These are phyloP conservation scores for Ailurus styani DNA, from an alignment of 2,113 vertebrate species.

Conservation along the genomic window DNA sequence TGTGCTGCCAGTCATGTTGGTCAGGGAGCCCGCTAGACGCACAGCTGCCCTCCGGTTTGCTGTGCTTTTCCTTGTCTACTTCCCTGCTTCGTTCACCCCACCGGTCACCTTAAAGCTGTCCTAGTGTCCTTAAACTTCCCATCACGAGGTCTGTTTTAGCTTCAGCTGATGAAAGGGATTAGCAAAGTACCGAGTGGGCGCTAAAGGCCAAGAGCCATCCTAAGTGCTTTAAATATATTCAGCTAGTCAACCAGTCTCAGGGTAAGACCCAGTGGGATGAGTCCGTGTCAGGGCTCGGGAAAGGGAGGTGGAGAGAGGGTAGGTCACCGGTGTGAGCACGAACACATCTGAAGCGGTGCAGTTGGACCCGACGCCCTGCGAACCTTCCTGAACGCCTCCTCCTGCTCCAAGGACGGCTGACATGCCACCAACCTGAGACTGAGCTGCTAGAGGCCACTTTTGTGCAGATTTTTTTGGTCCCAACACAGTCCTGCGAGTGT, in stretches of 20 bases:
- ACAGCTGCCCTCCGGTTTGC: too few relatives aligned
- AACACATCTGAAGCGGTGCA: background rate
- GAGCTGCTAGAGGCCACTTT: background rate
- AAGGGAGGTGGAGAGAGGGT: background rate
- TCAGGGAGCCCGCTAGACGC: background rate
- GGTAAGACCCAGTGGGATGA: accelerated
- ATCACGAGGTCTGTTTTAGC: background rate
- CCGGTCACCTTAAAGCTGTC: background rate
- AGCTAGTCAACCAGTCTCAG: too few relatives aligned
- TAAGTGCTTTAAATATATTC: background rate
- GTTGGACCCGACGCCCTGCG: accelerated
- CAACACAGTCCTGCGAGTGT: background rate
- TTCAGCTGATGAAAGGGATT: background rate
- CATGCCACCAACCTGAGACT: background rate
- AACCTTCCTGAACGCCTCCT: background rate
- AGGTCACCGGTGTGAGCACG: background rate
- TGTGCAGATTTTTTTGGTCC: background rate
- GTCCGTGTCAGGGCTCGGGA: background rate
- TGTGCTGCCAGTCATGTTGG: accelerated
- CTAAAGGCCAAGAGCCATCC: background rate
- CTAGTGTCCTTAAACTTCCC: background rate
- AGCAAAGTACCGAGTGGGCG: background rate
- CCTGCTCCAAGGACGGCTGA: background rate
- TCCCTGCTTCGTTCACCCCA: background rate
- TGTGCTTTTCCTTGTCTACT: too few relatives aligned